These are phyloP conservation scores for Nettapus auritus DNA, from an alignment of 2,113 vertebrate species.

Conservation along the genomic window DNA sequence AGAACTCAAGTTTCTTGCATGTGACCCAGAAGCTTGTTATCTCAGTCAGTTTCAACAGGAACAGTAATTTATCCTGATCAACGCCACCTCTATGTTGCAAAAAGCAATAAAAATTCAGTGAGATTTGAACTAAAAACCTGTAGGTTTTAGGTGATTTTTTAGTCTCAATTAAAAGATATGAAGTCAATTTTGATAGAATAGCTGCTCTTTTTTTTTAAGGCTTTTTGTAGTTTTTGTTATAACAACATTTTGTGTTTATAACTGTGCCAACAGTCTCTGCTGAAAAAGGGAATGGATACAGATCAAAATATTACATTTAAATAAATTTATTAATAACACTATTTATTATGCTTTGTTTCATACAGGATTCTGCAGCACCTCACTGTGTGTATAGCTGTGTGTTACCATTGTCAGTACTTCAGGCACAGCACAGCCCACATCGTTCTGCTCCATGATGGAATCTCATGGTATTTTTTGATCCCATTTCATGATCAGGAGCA, in stretches of 20 bases:
- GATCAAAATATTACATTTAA: no score
- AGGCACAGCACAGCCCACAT: not conserved
- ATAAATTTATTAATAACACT: no score
- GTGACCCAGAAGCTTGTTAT: not conserved
- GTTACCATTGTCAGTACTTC: not conserved
- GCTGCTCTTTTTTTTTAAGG: not conserved
- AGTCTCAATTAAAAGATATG: not conserved
- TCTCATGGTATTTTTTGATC: fast-evolving
- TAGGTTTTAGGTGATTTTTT: not conserved
- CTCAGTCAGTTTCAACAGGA: not conserved
- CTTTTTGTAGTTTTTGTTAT: not conserved
- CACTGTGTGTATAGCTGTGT: not conserved
- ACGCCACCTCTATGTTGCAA: not conserved
- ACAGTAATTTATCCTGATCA: not conserved
- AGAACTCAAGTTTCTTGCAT: not conserved
- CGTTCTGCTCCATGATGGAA: not conserved
- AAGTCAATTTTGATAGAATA: not conserved
- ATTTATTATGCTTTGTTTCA: not conserved
- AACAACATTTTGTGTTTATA: not conserved
- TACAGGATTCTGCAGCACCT: not conserved
- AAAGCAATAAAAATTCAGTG: not conserved
- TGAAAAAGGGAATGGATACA: not conserved
- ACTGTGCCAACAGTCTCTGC: not conserved
- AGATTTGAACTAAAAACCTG: not conserved
- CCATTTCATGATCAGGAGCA: not conserved